Evolutionary conservation across 2,888 invertebrate species (phyloP).

Genomic region (Dryocosmus kuriphilus): DNA sequence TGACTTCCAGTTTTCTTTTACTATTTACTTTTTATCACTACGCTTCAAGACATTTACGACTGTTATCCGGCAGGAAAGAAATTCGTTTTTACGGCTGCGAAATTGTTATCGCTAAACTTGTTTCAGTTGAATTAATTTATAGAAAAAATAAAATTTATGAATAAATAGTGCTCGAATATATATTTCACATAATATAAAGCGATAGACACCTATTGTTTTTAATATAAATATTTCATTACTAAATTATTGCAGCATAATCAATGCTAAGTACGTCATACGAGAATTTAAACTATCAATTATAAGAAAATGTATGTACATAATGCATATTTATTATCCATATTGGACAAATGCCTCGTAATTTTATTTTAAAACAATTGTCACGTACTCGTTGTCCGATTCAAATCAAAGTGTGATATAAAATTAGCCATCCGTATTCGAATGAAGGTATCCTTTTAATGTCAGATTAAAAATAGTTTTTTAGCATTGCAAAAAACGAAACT

Average conservation of each 20-base stretch:
- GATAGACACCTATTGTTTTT: not conserved
- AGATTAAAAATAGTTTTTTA: not conserved
- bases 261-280: not conserved
- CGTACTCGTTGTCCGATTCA: slow-evolving; percentile 25
- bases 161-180: not conserved
- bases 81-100: not conserved
- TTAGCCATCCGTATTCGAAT: not conserved
- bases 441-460: not conserved
- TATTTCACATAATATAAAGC: too few relatives aligned
- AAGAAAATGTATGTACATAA: slow-evolving; percentile 7
- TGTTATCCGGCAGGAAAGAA: not conserved
- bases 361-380: slow-evolving; percentile 9
- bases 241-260: not conserved
- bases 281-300: not conserved
- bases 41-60: not conserved
- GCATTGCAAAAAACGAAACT: not conserved
- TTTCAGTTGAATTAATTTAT: not conserved
- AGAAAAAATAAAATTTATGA: not conserved
- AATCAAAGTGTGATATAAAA: slow-evolving; percentile 9
- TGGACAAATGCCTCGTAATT: not conserved
- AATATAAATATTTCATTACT: not conserved
- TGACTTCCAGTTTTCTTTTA: not conserved
- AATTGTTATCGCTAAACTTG: not conserved
- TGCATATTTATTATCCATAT: not conserved
- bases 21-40: slow-evolving; percentile 12